Conservation (phyloP, 2,797 vertebrate genomes). For the Garrulus glandarius region DNA sequence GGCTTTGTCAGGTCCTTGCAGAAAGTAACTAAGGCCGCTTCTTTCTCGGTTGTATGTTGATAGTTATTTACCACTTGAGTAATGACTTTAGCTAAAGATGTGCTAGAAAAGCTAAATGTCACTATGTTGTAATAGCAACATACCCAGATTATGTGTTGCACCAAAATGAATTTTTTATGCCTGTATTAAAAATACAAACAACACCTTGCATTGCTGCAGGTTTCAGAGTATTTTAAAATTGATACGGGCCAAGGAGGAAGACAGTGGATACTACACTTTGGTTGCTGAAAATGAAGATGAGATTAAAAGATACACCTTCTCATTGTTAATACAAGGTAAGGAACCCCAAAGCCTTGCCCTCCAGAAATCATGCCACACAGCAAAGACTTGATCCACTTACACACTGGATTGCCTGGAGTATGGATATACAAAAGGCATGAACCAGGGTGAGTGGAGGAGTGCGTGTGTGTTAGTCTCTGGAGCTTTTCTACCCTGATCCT, state of each 20-base stretch:
- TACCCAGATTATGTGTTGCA: not conserved
- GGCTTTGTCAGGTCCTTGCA: not conserved
- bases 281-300: constrained; percentile 86
- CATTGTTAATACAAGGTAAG: constrained; percentile 90
- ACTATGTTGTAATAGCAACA: not conserved
- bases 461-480: accelerated
- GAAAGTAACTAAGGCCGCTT: not conserved
- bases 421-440: not conserved
- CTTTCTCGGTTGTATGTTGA: not conserved
- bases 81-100: not conserved
- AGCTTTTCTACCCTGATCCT: not conserved
- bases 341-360: not conserved
- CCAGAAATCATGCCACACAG: not conserved
- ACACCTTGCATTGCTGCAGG: constrained; percentile 63
- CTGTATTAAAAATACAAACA: not conserved
- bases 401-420: not conserved
- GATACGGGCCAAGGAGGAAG: constrained; percentile 95
- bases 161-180: not conserved
- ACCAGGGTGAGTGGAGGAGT: accelerated
- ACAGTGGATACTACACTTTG: constrained; percentile 94
- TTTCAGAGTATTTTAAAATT: constrained; percentile 87
- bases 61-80: not conserved
- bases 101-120: not conserved
- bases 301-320: constrained; percentile 80
- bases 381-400: not conserved